Conservation (phyloP, 1,140 invertebrate species). For the Streblospio benedicti region DNA sequence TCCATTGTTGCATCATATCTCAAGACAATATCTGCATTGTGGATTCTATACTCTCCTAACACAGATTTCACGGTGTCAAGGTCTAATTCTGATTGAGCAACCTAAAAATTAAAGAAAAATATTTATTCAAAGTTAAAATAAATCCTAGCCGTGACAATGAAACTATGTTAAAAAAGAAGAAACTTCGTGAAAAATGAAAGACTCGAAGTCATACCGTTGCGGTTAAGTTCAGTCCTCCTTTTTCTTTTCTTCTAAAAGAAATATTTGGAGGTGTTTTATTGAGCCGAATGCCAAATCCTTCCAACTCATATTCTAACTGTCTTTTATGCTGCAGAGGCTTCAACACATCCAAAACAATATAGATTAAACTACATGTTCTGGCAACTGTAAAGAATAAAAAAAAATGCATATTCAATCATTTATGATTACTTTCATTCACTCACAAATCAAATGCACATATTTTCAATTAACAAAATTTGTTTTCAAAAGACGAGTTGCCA, state of each 20-base stretch:
- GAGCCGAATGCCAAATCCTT: conserved; percentile 93
- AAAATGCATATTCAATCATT: background rate
- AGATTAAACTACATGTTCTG: conserved; percentile 93
- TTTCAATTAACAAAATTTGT: too few relatives aligned
- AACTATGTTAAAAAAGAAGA: background rate
- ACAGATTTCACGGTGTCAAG: conserved; percentile 91
- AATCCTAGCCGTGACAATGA: background rate
- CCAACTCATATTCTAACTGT: conserved; percentile 93
- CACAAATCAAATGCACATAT: too few relatives aligned
- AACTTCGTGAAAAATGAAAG: background rate
- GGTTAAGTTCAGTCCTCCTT: conserved; percentile 91
- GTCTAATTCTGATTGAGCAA: conserved; percentile 88
- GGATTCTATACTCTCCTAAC: conserved; percentile 93
- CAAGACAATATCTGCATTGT: conserved; percentile 74
- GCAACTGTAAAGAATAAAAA: conserved; percentile 60
- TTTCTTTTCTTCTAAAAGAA: conserved; percentile 91
- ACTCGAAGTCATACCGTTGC: conserved; percentile 65
- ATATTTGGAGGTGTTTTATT: conserved; percentile 98
- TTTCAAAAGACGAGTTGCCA: too few relatives aligned
- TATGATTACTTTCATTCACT: too few relatives aligned
- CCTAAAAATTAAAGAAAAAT: conserved; percentile 51
- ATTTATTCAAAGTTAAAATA: too few relatives aligned
- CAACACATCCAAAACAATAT: conserved; percentile 94
- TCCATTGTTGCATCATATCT: conserved; percentile 89
- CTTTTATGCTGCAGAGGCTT: conserved; percentile 95